These are phyloP conservation scores for Mesocentrotus franciscanus DNA, from an alignment of 53 echinoderm and acorn worm genomes.

Conservation along the genomic window DNA sequence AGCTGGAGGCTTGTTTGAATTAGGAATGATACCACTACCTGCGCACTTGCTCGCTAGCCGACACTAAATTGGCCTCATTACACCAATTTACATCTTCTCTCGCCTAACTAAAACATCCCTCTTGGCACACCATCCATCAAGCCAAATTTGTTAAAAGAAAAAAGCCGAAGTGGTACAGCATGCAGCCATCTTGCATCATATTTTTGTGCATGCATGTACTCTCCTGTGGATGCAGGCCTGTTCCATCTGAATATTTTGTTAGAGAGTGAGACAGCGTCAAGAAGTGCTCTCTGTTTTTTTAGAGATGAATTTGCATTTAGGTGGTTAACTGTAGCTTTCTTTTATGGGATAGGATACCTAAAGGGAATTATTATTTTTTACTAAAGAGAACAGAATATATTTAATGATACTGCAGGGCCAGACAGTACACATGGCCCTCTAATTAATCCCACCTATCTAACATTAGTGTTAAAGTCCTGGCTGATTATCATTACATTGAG, in stretches of 20 bases:
- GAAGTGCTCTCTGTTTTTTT: no score
- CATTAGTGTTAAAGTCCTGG: no score
- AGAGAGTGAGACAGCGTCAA: no score
- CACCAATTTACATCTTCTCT: slow-evolving; percentile 55
- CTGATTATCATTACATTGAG: no score
- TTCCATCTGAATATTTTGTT: background rate
- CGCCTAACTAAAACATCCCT: slow-evolving; percentile 56
- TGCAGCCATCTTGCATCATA: slow-evolving; percentile 4
- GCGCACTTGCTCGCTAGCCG: slow-evolving; percentile 14
- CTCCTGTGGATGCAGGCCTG: background rate
- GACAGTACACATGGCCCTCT: no score
- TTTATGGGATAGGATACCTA: no score
- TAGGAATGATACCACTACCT: slow-evolving; percentile 13
- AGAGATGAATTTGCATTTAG: no score
- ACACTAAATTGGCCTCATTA: slow-evolving; percentile 56
- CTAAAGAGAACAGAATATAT: no score
- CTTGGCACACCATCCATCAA: slow-evolving; percentile 40
- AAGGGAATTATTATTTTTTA: no score
- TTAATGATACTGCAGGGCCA: no score
- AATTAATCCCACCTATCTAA: no score
- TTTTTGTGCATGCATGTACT: background rate
- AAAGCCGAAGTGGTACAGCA: background rate
- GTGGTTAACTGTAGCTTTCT: no score
- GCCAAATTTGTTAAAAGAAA: slow-evolving; percentile 25
- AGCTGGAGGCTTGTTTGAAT: slow-evolving; percentile 26